Conservation (phyloP, 2,113 vertebrate species). For the Limanda limanda region DNA sequence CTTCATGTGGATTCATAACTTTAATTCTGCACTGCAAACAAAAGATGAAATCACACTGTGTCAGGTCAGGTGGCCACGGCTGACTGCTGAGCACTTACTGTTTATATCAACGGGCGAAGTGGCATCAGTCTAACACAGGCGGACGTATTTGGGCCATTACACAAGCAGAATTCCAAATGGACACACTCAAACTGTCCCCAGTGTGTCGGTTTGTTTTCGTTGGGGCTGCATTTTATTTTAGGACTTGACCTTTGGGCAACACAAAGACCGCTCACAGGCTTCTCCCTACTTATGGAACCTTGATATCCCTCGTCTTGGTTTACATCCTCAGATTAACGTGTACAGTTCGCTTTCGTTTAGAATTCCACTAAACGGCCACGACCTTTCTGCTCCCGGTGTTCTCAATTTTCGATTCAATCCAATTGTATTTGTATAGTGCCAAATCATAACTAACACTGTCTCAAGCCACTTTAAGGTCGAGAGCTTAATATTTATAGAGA, state of each 20-base stretch:
- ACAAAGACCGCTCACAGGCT: slow-evolving; percentile 24
- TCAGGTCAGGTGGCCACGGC: neutral
- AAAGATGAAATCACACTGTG: neutral
- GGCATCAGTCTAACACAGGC: neutral
- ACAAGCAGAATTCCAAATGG: neutral
- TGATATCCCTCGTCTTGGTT: slow-evolving; percentile 5
- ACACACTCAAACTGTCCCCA: neutral
- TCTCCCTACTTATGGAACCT: neutral
- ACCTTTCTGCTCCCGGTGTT: neutral
- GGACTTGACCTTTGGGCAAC: slow-evolving; percentile 47
- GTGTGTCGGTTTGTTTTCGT: slow-evolving; percentile 8
- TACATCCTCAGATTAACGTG: slow-evolving; percentile 7
- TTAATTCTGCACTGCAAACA: no score
- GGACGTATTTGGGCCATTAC: neutral
- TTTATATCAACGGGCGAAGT: neutral
- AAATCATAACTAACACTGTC: no score
- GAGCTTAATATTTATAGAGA: no score
- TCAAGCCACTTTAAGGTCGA: no score
- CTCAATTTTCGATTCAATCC: no score
- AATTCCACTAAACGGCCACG: neutral
- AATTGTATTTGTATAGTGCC: no score
- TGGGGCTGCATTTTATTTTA: slow-evolving; percentile 43
- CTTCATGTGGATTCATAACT: neutral
- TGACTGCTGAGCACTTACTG: no score
- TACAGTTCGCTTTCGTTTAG: neutral